These are phyloP conservation scores for Drosophila hydei DNA, from an alignment of 1,140 invertebrate genomes.

Conservation along the genomic window DNA sequence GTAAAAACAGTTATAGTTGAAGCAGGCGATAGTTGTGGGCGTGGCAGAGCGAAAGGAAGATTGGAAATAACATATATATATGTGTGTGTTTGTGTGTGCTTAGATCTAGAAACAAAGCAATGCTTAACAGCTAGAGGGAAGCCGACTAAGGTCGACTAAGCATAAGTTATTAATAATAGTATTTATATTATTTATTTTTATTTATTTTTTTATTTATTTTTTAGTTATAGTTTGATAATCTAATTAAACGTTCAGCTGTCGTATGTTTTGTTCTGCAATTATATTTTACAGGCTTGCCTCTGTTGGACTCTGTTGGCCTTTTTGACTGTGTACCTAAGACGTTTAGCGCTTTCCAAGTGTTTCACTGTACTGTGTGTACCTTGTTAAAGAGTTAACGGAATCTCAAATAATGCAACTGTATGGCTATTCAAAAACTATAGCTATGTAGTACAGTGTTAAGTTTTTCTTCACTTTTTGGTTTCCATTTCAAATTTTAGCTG, in stretches of 20 bases:
- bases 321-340: slow-evolving; percentile 68
- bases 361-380: slow-evolving; percentile 58
- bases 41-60: slow-evolving; percentile 23
- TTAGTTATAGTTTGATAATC: slow-evolving; percentile 28
- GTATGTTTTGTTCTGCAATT: slow-evolving; percentile 42
- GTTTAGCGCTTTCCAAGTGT: slow-evolving; percentile 79
- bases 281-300: slow-evolving; percentile 70
- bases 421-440: slow-evolving; percentile 67
- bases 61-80: background rate
- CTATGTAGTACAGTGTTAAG: slow-evolving; percentile 72
- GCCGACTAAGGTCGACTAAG: background rate
- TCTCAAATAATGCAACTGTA: slow-evolving; percentile 59
- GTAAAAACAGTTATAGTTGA: slow-evolving; percentile 11
- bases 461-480: slow-evolving; percentile 6
- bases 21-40: slow-evolving; percentile 44
- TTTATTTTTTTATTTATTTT: slow-evolving; percentile 22
- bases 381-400: slow-evolving; percentile 61
- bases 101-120: slow-evolving; percentile 5
- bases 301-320: slow-evolving; percentile 28
- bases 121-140: background rate
- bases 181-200: slow-evolving; percentile 8
- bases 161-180: slow-evolving; percentile 1
- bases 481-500: background rate
- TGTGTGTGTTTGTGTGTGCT: background rate
- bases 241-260: slow-evolving; percentile 48